Percentiles rank a stretch among this genome's conserved stretches.
Evolutionary conservation across 2,113 vertebrate genomes (phyloP).

Genomic region (Cyanistes caeruleus): DNA sequence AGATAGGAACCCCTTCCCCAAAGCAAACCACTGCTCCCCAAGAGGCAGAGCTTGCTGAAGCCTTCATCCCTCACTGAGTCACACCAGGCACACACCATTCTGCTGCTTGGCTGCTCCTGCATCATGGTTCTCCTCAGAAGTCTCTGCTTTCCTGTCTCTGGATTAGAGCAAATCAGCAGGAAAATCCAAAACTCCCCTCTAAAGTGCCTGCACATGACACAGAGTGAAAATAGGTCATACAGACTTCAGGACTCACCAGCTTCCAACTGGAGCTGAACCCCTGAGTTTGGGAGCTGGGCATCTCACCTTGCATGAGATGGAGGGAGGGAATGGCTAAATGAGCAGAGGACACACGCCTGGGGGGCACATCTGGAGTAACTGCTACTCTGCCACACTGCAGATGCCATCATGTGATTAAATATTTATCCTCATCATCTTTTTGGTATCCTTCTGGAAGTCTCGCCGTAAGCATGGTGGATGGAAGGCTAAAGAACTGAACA

Average conservation of each 20-base stretch:
- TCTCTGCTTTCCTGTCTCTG: background rate
- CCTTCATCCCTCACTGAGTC: background rate
- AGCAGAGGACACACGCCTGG: background rate
- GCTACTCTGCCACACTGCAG: background rate
- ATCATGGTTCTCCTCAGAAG: background rate
- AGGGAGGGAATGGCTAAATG: background rate
- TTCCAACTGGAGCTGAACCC: background rate
- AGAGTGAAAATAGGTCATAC: background rate
- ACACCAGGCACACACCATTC: accelerated
- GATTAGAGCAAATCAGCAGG: background rate
- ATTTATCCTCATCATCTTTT: background rate
- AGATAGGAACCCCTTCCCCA: background rate
- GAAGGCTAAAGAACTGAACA: background rate
- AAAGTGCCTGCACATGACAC: background rate
- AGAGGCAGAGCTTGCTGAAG: background rate
- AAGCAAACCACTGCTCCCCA: background rate
- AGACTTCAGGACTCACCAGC: background rate
- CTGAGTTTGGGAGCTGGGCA: background rate
- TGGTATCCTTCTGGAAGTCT: background rate
- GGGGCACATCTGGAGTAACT: background rate
- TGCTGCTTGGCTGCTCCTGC: background rate
- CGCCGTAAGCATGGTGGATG: background rate
- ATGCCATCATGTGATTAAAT: background rate
- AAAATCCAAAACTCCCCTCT: background rate
- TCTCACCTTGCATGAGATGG: background rate